Evolutionary conservation across 2,888 invertebrate species (phyloP), one percentile per base, ranked within the genome.

Genomic region (Ferdinandea cuprea): DNA sequence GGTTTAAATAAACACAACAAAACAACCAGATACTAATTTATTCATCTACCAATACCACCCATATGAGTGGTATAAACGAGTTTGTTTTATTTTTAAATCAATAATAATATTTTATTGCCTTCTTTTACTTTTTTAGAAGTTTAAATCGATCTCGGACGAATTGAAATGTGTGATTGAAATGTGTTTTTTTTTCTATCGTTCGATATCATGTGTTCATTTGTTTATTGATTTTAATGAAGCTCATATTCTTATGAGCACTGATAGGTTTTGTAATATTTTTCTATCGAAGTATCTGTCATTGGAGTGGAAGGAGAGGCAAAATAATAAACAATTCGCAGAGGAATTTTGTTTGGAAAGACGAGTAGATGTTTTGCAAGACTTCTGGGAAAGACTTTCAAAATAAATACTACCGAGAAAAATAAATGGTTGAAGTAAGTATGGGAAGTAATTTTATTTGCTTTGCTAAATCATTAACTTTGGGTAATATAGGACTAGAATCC

Each of bases 81-180:
- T 46, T 21, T 46, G 21, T n/a, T 3, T 44, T 44, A 21, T 9
- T 15, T 9, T 28, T 28, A 15, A 58, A 42, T 59, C 7, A 2
- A 15, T 42, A 28, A 58, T 40, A 40, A 58, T n/a, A n/a, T 30
- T 59, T 59, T 17, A 44, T 44, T 30, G 42, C n/a, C 1, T 48
- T 63, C 21, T 8, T 8, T 63, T 21, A 15, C 35, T 48, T 21
- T 50, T 37, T 50, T 17, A 17, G 25, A 48, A 63, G 21, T 15
- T 9, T 15, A 21, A 48, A 63, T 48, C 13, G 46, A 11, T 63
- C 37, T 63, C 37, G 15, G n/a, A 25, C 7, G 25, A 37, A 42
- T 56, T 13, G 6, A 13, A n/a, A n/a, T n/a, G 28, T 25, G 25
- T 25, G 3, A 25, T 25, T 25, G 5, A 25, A n/a, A 61, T 42